phyloP scores from a whole-genome alignment of 1,140 invertebrate species.

The Drosophila nasuta region DNA sequence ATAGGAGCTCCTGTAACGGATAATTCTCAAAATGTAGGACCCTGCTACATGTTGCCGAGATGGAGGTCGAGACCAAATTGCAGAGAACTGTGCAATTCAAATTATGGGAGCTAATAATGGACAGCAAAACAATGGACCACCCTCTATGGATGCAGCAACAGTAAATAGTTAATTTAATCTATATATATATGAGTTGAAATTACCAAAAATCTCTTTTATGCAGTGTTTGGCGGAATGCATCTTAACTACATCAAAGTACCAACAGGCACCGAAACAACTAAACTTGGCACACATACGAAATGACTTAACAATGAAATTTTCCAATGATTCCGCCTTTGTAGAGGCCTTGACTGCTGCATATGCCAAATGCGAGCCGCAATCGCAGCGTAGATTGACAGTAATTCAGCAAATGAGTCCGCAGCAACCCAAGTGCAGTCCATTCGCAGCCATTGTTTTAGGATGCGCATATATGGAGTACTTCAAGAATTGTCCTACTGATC shows the following conservation, averaged over 20 bases:
- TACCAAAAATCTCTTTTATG: not conserved
- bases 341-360: conserved; percentile 66
- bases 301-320: conserved; percentile 61
- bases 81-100: conserved; percentile 61
- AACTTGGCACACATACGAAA: conserved; percentile 54
- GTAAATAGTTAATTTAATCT: conserved; percentile 32
- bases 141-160: conserved; percentile 65
- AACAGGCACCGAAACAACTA: conserved; percentile 53
- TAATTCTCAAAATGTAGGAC: conserved; percentile 42
- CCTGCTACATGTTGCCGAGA: conserved; percentile 72
- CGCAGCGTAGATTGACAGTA: conserved; percentile 54
- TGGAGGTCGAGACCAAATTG: conserved; percentile 63
- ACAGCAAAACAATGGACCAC: conserved; percentile 42
- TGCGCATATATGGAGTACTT: conserved; percentile 83
- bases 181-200: not conserved
- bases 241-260: conserved; percentile 59
- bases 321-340: conserved; percentile 68
- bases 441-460: conserved; percentile 70
- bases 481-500: conserved; percentile 75
- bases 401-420: conserved; percentile 52
- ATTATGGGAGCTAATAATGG: conserved; percentile 53
- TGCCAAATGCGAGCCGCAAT: conserved; percentile 64
- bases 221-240: conserved; percentile 79
- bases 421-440: conserved; percentile 70
- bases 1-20: not conserved